Evolutionary conservation across 2,797 vertebrate species (phyloP), one percentile per base, ranked within the genome.

Genomic region (Chiroxiphia lanceolata): DNA sequence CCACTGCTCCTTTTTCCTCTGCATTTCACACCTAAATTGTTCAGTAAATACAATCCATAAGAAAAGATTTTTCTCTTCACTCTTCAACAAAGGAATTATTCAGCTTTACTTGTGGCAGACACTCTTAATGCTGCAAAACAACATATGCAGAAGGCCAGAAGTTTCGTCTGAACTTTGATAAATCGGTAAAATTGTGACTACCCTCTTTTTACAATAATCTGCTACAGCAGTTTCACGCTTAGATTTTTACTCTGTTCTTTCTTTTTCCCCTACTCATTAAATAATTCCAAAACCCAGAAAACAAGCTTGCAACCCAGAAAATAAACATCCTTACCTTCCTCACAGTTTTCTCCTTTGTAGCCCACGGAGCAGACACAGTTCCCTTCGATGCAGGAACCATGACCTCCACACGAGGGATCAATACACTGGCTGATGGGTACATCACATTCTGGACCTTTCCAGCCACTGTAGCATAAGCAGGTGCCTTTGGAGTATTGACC

Each of bases 401-500:
- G 99, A 87, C 99, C 98, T 61, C 99, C 98, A 70, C 99, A 99
- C 4, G 98, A 98, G 38, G 99, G 99, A 97, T 99, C 99, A 70
- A 99, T 99, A 94, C 99, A 99, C 97, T 99, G 99, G 63, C 98
- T 99, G 98, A 98, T 84, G 60, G 99, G 99, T 53, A 99, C 98
- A 11, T 99, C 99, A 6, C 99, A 99, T 89, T 99, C 99, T 0
- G 99, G 98, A 7, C 99, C 99, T 97, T 99, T 99, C 99, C 99
- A 99, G 96, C 99, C 99, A 53, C 99, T 99, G 98, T 99, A 99
- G 97, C 99, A 99, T 79, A 99, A 98, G 95, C 99, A 99, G 19
- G 99, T 99, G 87, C 99, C 99, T 97, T 99, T 99, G 77, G 99
- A 99, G 95, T 99, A 99, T 26, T 99, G 99, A 90, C 99, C 99